Evolutionary conservation across 2,888 invertebrate species (phyloP), one percentile per base, ranked within the genome.

Genomic region (Rotaria magnacalcarata): DNA sequence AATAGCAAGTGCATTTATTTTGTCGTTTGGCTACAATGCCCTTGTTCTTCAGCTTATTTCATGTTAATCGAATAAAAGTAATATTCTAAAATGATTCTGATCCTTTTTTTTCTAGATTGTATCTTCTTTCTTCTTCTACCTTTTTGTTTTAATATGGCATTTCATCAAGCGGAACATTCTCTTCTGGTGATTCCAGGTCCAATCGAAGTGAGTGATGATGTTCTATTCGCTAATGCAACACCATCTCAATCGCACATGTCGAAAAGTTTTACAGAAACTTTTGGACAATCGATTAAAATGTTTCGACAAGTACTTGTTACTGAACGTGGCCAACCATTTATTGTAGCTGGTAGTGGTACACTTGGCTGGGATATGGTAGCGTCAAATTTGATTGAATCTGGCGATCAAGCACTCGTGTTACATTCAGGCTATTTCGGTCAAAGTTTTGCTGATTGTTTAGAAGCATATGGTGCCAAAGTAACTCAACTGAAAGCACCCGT

Each of bases 391-490:
- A 47, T 24, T 47, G 80, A 80, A 47, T 10, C 43, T 14, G 47
- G 47, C 2, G 80, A 80, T 80, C 24, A 47, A 47, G 80, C 34
- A 80, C 80, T 80, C 16, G 80, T 80, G 6, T 47, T 80, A 7
- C 14, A 80, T 47, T 47, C 80, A 0, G 80, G 80, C 8, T 80
- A 80, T 47, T 80, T 80, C 19, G 47, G 80, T 80, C 47, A 80
- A 43, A 80, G 80, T 47, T 80, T 47, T 80, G 6, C 80, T n/a
- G 47, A 43, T n/a, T 80, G 80, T 80, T 24, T 43, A 24, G 80
- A 80, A 80, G 14, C 80, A 80, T 80, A 80, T 80, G 80, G 80
- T n/a, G n/a, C 14, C 2, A 80, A 80, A 80, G 80, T 80, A 47
- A 80, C 43, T 24, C 80, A 80, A 24, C 11, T 80, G 4, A 47